A percentile compares a stretch with the other conserved stretches of the same genome.
Conservation (phyloP, 2,113 vertebrate species). For the Sylvilagus bachmani region DNA sequence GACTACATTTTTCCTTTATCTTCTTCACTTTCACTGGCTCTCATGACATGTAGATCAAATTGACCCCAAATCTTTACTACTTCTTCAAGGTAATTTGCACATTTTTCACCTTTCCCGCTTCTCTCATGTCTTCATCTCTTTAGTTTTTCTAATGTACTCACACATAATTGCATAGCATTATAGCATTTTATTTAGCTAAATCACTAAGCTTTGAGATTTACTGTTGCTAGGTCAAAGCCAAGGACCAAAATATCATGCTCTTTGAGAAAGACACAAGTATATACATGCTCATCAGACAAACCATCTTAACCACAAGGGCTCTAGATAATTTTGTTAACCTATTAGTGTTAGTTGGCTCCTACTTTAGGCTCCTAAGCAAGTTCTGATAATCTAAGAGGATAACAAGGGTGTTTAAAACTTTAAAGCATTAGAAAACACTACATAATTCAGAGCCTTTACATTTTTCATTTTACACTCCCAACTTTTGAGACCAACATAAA, state of each 20-base stretch:
- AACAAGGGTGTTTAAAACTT: conserved; percentile 26
- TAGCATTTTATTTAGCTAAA: conserved; percentile 26
- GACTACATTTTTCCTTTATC: not conserved
- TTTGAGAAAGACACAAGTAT: conserved; percentile 7
- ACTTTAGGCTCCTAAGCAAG: not conserved
- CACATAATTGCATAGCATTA: conserved; percentile 5
- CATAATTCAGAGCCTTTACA: not conserved
- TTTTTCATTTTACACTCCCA: not conserved
- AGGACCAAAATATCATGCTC: not conserved
- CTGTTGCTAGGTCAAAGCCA: not conserved
- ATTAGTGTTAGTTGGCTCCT: not conserved
- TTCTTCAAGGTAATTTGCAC: not conserved
- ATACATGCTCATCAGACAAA: not conserved
- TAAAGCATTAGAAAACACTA: conserved; percentile 19
- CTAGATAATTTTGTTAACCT: not conserved
- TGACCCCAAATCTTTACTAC: not conserved
- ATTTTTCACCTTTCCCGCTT: not conserved
- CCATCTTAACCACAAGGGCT: not conserved
- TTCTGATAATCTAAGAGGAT: not conserved
- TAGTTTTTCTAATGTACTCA: not conserved
- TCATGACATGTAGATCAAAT: not conserved
- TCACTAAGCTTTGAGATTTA: conserved; percentile 29
- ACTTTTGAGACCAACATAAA: not conserved
- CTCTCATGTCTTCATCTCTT: not conserved
- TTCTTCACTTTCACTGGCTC: not conserved